A percentile compares a stretch with the other conserved stretches of the same genome.
These are phyloP conservation scores for Glaucomys volans DNA, from an alignment of 2,113 vertebrate species.

Conservation along the genomic window DNA sequence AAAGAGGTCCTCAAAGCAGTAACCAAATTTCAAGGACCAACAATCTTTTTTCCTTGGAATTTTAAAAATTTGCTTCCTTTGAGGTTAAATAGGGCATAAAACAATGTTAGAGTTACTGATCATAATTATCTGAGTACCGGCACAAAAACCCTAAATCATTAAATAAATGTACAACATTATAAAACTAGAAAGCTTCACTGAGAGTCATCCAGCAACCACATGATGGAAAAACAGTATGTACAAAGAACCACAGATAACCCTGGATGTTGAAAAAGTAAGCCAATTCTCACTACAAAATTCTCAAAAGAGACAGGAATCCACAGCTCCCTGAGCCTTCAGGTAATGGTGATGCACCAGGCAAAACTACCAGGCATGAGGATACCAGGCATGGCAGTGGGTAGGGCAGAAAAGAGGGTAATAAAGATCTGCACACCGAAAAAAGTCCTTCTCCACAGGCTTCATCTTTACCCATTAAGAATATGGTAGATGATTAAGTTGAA, in stretches of 20 bases:
- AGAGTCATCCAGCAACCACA: background rate
- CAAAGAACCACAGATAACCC: background rate
- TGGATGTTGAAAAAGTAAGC: background rate
- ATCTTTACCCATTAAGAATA: background rate
- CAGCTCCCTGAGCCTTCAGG: background rate
- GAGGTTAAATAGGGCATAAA: background rate
- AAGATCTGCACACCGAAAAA: background rate
- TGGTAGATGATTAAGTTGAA: background rate
- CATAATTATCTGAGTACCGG: background rate
- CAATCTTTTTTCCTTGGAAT: background rate
- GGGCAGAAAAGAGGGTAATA: background rate
- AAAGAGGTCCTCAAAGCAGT: background rate
- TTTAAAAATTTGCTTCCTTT: background rate
- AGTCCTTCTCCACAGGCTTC: background rate
- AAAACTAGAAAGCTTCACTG: background rate
- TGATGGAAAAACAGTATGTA: background rate
- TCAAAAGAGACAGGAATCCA: background rate
- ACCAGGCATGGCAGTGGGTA: background rate
- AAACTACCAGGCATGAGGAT: background rate
- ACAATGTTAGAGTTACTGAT: background rate
- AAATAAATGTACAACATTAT: background rate
- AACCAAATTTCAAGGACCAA: background rate
- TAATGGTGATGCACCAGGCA: background rate
- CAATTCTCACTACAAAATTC: background rate
- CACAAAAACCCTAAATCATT: background rate